These are phyloP conservation scores for Latrodectus elegans DNA, from an alignment of 2,888 invertebrate species.

Conservation along the genomic window DNA sequence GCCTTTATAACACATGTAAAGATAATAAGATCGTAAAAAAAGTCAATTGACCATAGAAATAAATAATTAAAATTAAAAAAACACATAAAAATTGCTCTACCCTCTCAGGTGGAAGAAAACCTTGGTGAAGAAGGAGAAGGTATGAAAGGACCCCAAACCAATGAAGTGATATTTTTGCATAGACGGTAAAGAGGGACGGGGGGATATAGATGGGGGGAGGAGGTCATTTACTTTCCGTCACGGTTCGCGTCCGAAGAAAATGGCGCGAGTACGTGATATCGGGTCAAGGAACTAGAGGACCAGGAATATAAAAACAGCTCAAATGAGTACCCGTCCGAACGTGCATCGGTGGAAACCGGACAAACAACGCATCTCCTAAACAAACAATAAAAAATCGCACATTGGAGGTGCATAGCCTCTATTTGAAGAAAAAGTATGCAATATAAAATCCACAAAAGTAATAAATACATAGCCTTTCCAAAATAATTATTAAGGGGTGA, in stretches of 20 bases:
- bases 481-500: too few species aligned
- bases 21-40: too few species aligned
- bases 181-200: conserved; percentile 37
- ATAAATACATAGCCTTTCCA: too few species aligned
- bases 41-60: too few species aligned
- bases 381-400: background rate
- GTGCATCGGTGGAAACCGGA: conserved; percentile 23
- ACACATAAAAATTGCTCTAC: too few species aligned
- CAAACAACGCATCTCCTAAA: conserved; percentile 11
- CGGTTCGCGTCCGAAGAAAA: conserved; percentile 58
- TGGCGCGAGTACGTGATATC: conserved; percentile 56
- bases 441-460: too few species aligned
- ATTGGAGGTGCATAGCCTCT: too few species aligned
- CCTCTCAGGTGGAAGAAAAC: too few species aligned
- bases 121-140: too few species aligned
- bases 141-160: background rate
- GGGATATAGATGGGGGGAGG: conserved; percentile 18
- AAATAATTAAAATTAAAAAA: too few species aligned
- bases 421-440: too few species aligned
- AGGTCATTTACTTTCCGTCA: conserved; percentile 65
- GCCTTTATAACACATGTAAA: too few species aligned
- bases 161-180: conserved; percentile 13
- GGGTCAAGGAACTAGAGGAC: conserved; percentile 62
- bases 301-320: conserved; percentile 33
- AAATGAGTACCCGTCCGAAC: background rate